phyloP scores from a whole-genome alignment of 2,888 invertebrate genomes.

The Limnephilus marmoratus region DNA sequence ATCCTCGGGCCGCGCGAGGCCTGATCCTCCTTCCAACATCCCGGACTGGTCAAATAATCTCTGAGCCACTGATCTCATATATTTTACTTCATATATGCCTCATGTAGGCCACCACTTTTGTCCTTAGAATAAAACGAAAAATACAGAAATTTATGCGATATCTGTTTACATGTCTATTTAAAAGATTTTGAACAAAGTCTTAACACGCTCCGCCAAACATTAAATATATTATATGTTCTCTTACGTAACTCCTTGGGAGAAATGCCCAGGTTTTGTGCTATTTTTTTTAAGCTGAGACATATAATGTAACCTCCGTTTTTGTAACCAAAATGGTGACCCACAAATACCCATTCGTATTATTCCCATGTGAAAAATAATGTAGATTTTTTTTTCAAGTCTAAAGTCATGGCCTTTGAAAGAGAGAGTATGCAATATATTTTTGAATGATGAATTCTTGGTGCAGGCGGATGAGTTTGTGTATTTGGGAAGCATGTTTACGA shows the following conservation, averaged over 20 bases:
- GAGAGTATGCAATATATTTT: too few species aligned
- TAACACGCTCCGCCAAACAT: constrained; percentile 42
- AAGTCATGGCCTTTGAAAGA: too few species aligned
- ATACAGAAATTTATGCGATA: constrained; percentile 32
- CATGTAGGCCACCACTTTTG: constrained; percentile 27
- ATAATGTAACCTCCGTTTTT: neutral
- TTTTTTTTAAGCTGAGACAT: neutral
- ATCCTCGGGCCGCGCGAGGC: neutral
- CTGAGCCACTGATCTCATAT: neutral
- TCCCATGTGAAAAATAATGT: neutral
- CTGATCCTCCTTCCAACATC: neutral
- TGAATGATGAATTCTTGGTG: too few species aligned
- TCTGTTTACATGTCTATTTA: constrained; percentile 48
- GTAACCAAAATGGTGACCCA: neutral
- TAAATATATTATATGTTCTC: constrained; percentile 30
- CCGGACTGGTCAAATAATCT: neutral
- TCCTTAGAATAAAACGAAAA: constrained; percentile 26
- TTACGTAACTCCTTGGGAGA: constrained; percentile 19
- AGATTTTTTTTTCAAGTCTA: neutral
- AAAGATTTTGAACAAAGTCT: constrained; percentile 46
- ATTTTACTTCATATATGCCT: neutral
- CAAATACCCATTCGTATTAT: neutral
- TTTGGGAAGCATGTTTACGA: too few species aligned
- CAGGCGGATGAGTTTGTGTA: too few species aligned
- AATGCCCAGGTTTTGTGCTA: neutral